Base-by-base conservation (phyloP, 2,797 vertebrate species). In the Graptemys geographica region DNA sequence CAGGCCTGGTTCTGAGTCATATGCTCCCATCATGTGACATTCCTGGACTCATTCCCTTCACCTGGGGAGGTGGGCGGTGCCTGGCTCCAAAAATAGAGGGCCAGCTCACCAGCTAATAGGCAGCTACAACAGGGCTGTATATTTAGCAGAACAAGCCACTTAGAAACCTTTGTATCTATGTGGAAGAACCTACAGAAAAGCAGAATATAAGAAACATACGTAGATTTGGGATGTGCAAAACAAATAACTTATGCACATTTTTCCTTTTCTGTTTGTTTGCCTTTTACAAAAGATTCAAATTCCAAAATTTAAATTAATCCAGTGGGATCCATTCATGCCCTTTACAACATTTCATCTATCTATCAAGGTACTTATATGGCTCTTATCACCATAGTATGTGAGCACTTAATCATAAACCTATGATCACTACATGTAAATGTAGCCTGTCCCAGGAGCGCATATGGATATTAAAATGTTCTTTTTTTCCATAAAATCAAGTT, bases 401-500 rank as follows among this genome's bases (percentile, higher is more conserved):
- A 93, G 62, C 52, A 5, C 6, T 92, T 97, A 94, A 97, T 94
- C 27, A 19, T 55, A 92, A 84, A 47, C 93, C 83, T 92, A 47
- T 89, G 69, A 95, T 95, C 79, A 94, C 69, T 62, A 16, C 93
- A 83, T 81, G 95, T 89, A 72, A 28, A 55, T 10, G 37, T 83
- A 94, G 53, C 65, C 23, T 59, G 47, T 81, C 90, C 56, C 72
- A 80, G 59, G 83, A 94, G 92, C 90, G 83, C 0, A 0, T 44
- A 49, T 85, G 23, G 79, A 81, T 94, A 95, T 96, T 94, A 88
- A 94, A 90, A 95, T 85, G 57, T 90, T 96, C 90, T 96, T 94
- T 96, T 97, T 91, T 86, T 62, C 94, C 95, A 94, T 95, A 93
- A 97, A 97, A 97, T 94, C 89, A 90, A 89, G 91, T 90, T 84